Evolutionary conservation across 2,888 invertebrate genomes (phyloP), one percentile per base, ranked within the genome.

Genomic region (Epistrophella euchroma): DNA sequence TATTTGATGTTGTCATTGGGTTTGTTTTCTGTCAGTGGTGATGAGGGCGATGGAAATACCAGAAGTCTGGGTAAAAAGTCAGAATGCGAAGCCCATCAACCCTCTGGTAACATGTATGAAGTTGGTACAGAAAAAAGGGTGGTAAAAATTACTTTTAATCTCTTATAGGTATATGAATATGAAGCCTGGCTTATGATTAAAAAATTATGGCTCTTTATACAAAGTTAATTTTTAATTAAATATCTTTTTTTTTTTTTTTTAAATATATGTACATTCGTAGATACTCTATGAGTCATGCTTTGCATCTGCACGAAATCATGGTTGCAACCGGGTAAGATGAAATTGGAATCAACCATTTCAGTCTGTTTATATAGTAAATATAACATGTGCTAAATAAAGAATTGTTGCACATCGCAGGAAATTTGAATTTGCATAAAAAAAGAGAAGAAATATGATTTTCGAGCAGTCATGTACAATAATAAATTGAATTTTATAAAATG

Each of bases 1-100:
- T 35, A 62, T 72, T 71, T 45, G 50, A 37, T 75, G 84, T 71
- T 84, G 75, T 80, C 47, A 37, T 68, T 85, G 84, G 58, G 60
- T 76, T 85, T 75, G 75, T 85, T 85, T 60, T 72, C 75, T 66
- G 80, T 56, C 73, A 50, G 40, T 25, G 56, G 28, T 70, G 73
- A 66, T 47, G 78, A 32, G 37, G 45, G 25, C 66, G 66, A 45
- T 35, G 66, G 47, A 35, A 32, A 32, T 45, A 66, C 19, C 17
- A 9, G 47, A 45, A 17, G 17, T 45, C 22, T 52, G 70, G n/a
- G 52, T 25, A 22, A 52, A 43, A 52, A 37, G 19, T 52, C 25
- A 68, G 13, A 37, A 37, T 25, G 32, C 10, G 28, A 13, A 22
- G 13, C 22, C 5, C 40, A 60, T 25, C 40, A 56, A 32, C n/a